A percentile compares a stretch with the other conserved stretches of the same genome.
phyloP scores from a whole-genome alignment of 1,140 invertebrate species.

The Coptotermes formosanus region DNA sequence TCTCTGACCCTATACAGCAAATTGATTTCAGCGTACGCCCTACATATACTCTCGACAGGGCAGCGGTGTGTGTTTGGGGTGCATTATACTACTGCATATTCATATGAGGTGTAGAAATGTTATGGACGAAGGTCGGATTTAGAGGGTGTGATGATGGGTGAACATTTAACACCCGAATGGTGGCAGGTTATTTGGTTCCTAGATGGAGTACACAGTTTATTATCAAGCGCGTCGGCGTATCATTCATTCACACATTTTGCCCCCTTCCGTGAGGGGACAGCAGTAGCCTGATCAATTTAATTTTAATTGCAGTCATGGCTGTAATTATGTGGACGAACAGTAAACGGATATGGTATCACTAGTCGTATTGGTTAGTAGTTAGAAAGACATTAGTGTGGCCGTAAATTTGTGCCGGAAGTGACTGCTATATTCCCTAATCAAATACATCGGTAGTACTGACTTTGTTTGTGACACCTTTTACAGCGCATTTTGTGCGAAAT shows the following conservation, averaged over 20 bases:
- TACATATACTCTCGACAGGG: background rate
- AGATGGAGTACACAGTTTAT: background rate
- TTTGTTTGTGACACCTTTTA: background rate
- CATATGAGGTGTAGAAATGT: background rate
- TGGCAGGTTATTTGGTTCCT: background rate
- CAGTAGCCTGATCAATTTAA: background rate
- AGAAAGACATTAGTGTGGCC: background rate
- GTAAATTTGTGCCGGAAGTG: background rate
- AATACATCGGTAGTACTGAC: background rate
- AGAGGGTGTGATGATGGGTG: background rate
- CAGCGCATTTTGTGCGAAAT: background rate
- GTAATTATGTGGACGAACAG: background rate
- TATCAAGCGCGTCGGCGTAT: background rate
- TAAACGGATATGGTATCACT: background rate
- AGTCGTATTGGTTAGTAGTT: constrained; percentile 7
- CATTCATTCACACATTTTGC: background rate
- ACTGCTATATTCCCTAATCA: background rate
- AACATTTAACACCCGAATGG: constrained; percentile 8
- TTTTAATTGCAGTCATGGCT: background rate
- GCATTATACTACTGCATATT: background rate
- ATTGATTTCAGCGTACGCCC: background rate
- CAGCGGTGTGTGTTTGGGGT: background rate
- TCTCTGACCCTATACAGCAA: background rate
- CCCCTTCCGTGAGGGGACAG: background rate
- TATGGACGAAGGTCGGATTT: background rate